Conservation (phyloP, 1,140 invertebrate species). For the Octopus sinensis region DNA sequence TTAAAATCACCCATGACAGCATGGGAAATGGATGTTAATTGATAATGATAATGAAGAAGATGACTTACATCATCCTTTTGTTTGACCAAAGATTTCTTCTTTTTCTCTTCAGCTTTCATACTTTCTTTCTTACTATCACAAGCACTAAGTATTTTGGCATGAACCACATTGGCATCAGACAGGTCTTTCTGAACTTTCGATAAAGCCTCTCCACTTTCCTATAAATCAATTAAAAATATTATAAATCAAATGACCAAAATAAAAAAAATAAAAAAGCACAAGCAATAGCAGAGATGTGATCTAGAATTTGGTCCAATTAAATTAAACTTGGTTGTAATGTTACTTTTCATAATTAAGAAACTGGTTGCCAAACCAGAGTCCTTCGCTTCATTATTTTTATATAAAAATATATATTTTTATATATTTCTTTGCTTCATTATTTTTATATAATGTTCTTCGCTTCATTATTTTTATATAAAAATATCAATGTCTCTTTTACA, state of each 20-base stretch:
- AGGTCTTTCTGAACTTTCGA: constrained; percentile 68
- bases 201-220: constrained; percentile 71
- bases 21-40: too few relatives aligned
- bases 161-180: constrained; percentile 66
- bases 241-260: background rate
- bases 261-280: background rate
- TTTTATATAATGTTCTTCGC: too few relatives aligned
- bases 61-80: constrained; percentile 65
- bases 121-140: constrained; percentile 70
- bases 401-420: too few relatives aligned
- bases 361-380: too few relatives aligned
- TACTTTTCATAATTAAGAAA: too few relatives aligned
- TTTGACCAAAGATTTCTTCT: constrained; percentile 68
- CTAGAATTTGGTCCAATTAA: background rate
- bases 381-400: too few relatives aligned
- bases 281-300: background rate
- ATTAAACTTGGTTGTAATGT: background rate
- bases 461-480: too few relatives aligned
- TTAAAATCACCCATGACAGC: too few relatives aligned
- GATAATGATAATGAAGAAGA: too few relatives aligned
- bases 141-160: constrained; percentile 69
- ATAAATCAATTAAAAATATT: constrained; percentile 16
- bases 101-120: constrained; percentile 70
- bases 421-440: too few relatives aligned
- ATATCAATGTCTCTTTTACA: too few relatives aligned